Conservation (phyloP, 2,113 vertebrate species). For the Ellobius talpinus region DNA sequence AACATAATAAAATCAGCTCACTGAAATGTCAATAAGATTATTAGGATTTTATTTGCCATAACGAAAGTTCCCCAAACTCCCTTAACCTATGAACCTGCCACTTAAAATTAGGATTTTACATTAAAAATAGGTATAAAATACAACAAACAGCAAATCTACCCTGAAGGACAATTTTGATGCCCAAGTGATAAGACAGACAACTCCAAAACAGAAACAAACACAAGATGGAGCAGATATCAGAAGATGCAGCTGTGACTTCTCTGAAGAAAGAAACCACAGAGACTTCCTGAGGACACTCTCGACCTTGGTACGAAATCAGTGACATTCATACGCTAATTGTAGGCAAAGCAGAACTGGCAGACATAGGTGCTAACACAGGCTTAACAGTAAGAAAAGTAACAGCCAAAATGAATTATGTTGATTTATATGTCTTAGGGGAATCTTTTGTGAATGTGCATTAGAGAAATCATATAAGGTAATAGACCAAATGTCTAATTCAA, state of each 20-base stretch:
- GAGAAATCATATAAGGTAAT: background rate
- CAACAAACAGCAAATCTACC: slow-evolving; percentile 3
- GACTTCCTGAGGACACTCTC: background rate
- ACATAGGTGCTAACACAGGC: background rate
- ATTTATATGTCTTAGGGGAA: background rate
- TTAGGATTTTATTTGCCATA: slow-evolving; percentile 13
- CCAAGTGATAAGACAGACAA: slow-evolving; percentile 67
- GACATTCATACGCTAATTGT: background rate
- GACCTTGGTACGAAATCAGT: background rate
- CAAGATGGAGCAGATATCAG: slow-evolving; percentile 20
- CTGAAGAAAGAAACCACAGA: slow-evolving; percentile 22
- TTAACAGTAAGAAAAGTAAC: background rate
- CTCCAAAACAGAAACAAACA: slow-evolving; percentile 58
- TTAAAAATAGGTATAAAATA: slow-evolving; percentile 5
- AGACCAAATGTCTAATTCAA: slow-evolving; percentile 23
- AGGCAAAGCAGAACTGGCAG: slow-evolving; percentile 23
- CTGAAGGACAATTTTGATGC: slow-evolving; percentile 56
- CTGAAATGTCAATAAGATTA: slow-evolving; percentile 57
- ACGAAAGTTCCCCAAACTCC: slow-evolving; percentile 35
- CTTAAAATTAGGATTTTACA: slow-evolving; percentile 61
- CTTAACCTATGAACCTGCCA: slow-evolving; percentile 36
- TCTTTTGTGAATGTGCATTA: background rate
- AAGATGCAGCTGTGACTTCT: slow-evolving; percentile 2
- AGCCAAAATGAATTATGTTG: slow-evolving; percentile 7
- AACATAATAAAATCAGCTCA: slow-evolving; percentile 67